These are phyloP conservation scores for Drosophila sp. DNA, from an alignment of 1,140 invertebrate genomes.

Conservation along the genomic window DNA sequence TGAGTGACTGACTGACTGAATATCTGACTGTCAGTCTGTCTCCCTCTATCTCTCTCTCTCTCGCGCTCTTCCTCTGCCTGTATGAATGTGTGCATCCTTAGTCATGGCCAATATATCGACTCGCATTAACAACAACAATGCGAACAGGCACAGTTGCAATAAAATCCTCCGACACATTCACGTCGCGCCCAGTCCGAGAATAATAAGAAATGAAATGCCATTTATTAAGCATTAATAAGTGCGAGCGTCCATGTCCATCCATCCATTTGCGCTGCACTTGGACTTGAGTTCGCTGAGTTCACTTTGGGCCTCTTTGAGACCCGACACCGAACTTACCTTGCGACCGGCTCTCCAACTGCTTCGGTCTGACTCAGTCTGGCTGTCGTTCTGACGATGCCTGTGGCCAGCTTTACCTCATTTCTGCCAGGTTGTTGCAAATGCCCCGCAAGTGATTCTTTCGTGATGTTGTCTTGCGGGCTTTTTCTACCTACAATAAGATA, in stretches of 20 bases:
- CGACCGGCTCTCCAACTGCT: slow-evolving; percentile 2
- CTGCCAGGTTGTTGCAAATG: neutral
- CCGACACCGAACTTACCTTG: slow-evolving; percentile 4
- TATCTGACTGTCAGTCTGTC: slow-evolving; percentile 13
- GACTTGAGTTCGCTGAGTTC: slow-evolving; percentile 1
- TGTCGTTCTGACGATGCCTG: slow-evolving; percentile 43
- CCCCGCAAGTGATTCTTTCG: slow-evolving; percentile 7
- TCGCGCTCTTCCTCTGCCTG: slow-evolving; percentile 3
- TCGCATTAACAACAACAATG: slow-evolving; percentile 74
- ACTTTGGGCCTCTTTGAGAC: neutral
- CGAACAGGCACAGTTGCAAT: slow-evolving; percentile 55
- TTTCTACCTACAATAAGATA: slow-evolving; percentile 1
- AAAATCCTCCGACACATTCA: slow-evolving; percentile 71
- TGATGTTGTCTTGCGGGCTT: slow-evolving; percentile 6
- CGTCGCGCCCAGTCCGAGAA: slow-evolving; percentile 74
- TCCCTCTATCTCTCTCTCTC: slow-evolving; percentile 7
- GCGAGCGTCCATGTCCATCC: slow-evolving; percentile 76
- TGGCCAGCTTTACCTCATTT: slow-evolving; percentile 40
- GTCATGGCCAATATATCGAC: slow-evolving; percentile 81
- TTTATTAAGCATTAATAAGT: slow-evolving; percentile 84
- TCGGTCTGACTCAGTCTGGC: slow-evolving; percentile 60
- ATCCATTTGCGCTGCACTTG: slow-evolving; percentile 68
- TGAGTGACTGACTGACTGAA: slow-evolving; percentile 49
- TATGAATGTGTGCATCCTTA: slow-evolving; percentile 69
- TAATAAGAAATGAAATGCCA: slow-evolving; percentile 84